Evolutionary conservation across 2,113 vertebrate species (phyloP).

Genomic region (human): GRCh38 chr3:20847501-20848000

Average conservation of each 20-base stretch:
- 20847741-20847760: background rate
- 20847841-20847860: background rate
- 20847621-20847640: background rate
- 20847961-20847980: background rate
- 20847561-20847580: background rate
- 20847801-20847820: background rate
- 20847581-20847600: background rate
- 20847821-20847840: background rate
- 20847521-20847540: background rate
- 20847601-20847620: background rate
- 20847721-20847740: background rate
- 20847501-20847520: background rate
- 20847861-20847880: background rate
- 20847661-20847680: background rate
- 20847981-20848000: background rate
- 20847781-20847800: background rate
- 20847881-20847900: background rate
- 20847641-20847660: background rate
- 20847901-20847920: slow-evolving; percentile 28
- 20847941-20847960: background rate
- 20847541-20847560: background rate
- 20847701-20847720: background rate
- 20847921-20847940: background rate
- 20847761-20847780: background rate
- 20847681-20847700: background rate